These are phyloP conservation scores for Tortricodes alternella DNA, from an alignment of 2,888 invertebrate species.

Conservation along the genomic window DNA sequence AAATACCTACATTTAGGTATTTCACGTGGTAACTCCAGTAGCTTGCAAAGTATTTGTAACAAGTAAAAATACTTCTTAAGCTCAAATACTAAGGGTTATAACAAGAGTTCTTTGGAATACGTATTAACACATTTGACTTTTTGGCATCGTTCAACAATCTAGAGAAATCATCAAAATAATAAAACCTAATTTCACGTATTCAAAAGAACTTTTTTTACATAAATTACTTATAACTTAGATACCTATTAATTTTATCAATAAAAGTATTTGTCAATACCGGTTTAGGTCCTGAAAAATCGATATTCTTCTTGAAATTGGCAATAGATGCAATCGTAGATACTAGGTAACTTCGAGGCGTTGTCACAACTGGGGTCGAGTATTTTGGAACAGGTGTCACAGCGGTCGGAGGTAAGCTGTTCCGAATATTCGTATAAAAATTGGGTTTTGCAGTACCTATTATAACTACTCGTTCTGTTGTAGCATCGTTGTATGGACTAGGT, in stretches of 20 bases:
- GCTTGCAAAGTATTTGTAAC: not conserved
- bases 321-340: constrained; percentile 56
- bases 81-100: not conserved
- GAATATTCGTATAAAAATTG: constrained; percentile 57
- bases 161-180: not conserved
- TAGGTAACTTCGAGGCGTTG: constrained; percentile 35
- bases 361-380: constrained; percentile 1
- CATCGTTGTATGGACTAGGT: constrained; percentile 37
- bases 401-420: constrained; percentile 38
- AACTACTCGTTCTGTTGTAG: constrained; percentile 54
- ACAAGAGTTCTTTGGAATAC: not conserved
- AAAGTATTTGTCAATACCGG: constrained; percentile 61
- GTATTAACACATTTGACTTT: not conserved
- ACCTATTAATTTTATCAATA: constrained; percentile 69
- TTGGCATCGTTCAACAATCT: too few species aligned
- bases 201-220: not conserved
- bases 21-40: constrained; percentile 16
- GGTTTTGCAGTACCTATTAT: constrained; percentile 51
- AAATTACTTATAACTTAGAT: constrained; percentile 55
- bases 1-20: not conserved
- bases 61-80: not conserved
- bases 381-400: constrained; percentile 38
- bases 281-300: constrained; percentile 47
- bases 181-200: not conserved
- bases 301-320: constrained; percentile 57